These are phyloP conservation scores for Apamea crenata DNA, from an alignment of 2,888 invertebrate species.

Conservation along the genomic window DNA sequence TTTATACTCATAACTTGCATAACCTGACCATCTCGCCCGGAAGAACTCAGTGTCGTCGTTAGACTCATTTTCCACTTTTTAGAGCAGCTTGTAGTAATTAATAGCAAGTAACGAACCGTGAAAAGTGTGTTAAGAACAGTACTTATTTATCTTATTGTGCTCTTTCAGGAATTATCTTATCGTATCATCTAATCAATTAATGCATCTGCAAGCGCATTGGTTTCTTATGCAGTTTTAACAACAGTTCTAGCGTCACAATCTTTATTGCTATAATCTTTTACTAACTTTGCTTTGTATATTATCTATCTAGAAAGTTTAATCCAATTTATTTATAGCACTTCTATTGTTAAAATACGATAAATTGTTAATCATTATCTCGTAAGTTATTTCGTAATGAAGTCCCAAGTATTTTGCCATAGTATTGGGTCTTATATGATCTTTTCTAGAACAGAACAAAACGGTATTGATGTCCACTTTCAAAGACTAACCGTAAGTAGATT, in stretches of 20 bases:
- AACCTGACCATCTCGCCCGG: conserved; percentile 26
- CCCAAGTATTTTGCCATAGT: neutral
- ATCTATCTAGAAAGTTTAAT: conserved; percentile 5
- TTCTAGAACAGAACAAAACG: conserved; percentile 1
- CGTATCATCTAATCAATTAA: conserved; percentile 16
- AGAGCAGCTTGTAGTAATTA: conserved; percentile 19
- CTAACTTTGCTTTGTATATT: neutral
- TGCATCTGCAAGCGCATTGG: neutral
- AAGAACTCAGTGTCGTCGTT: conserved; percentile 23
- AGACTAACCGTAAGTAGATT: neutral
- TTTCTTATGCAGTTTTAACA: conserved; percentile 3
- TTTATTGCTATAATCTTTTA: neutral
- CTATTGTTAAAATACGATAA: neutral
- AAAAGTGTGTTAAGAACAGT: conserved; percentile 26
- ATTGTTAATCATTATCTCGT: neutral
- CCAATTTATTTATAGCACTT: neutral
- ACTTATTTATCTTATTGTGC: neutral
- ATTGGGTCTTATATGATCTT: no score
- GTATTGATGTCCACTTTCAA: conserved; percentile 14
- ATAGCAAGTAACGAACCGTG: conserved; percentile 9
- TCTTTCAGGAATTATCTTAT: conserved; percentile 1
- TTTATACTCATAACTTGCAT: conserved; percentile 31
- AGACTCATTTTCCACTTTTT: conserved; percentile 9
- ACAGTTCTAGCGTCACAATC: neutral
- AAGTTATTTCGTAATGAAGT: neutral